Percentiles rank a stretch among this genome's conserved stretches.
phyloP scores from a whole-genome alignment of 1,140 invertebrate species.

The Samia ricini region DNA sequence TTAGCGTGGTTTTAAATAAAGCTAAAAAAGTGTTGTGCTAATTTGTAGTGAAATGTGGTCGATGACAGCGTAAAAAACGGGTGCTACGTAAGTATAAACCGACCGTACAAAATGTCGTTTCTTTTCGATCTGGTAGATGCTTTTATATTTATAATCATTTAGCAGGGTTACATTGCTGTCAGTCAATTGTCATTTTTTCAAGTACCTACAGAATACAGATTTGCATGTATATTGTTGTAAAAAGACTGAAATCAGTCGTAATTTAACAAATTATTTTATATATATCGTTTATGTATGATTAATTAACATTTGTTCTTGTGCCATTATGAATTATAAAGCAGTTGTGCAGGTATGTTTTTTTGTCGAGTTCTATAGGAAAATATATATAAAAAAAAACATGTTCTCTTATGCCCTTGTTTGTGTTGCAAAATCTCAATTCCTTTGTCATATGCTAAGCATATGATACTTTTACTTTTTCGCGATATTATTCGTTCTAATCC shows the following conservation, averaged over 20 bases:
- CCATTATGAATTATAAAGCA: conserved; percentile 38
- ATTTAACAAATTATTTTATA: conserved; percentile 37
- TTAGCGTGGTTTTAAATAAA: conserved; percentile 10
- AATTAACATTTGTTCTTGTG: conserved; percentile 43
- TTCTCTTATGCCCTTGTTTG: conserved; percentile 64
- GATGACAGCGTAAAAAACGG: conserved; percentile 71
- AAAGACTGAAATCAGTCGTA: conserved; percentile 39
- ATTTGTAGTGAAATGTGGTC: conserved; percentile 62
- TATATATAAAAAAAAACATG: conserved; percentile 56
- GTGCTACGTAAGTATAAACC: conserved; percentile 72
- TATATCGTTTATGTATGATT: conserved; percentile 40
- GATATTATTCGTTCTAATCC: conserved; percentile 21
- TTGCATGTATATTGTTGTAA: conserved; percentile 26
- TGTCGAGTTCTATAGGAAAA: conserved; percentile 27
- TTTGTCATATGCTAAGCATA: conserved; percentile 61
- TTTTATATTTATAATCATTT: conserved; percentile 29
- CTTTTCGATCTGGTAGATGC: background rate
- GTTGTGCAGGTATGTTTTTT: conserved; percentile 41
- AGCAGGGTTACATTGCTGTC: conserved; percentile 48
- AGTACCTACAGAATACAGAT: conserved; percentile 23
- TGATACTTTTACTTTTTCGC: conserved; percentile 71
- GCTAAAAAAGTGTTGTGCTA: conserved; percentile 47
- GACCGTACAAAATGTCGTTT: conserved; percentile 33
- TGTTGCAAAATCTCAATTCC: conserved; percentile 69
- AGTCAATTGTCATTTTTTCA: conserved; percentile 49